Evolutionary conservation across 1,140 invertebrate species (phyloP).

Genomic region (Drosophila subobscura): DNA sequence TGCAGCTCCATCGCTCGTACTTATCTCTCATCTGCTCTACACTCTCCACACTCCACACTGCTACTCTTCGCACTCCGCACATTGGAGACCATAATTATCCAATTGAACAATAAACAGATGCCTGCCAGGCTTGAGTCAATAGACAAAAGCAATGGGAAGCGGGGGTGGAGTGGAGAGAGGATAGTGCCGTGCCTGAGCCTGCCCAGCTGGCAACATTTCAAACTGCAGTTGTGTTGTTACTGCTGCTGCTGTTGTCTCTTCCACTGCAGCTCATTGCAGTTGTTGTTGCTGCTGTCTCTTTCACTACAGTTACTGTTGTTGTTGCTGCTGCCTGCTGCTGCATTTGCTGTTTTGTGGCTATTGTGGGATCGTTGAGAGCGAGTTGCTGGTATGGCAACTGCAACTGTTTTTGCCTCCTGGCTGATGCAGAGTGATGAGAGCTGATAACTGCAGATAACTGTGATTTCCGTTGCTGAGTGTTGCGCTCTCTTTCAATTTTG

Average conservation of each 20-base stretch:
- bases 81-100: slow-evolving; percentile 73
- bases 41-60: slow-evolving; percentile 1
- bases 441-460: slow-evolving; percentile 1
- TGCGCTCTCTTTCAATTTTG: too few relatives aligned
- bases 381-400: slow-evolving; percentile 29
- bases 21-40: not conserved
- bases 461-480: not conserved
- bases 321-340: slow-evolving; percentile 37
- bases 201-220: slow-evolving; percentile 56
- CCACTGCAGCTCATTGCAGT: not conserved
- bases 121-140: slow-evolving; percentile 69
- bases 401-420: slow-evolving; percentile 18
- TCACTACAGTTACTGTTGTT: slow-evolving; percentile 39
- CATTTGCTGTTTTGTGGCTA: slow-evolving; percentile 40
- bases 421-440: slow-evolving; percentile 2
- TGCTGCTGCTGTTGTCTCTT: slow-evolving; percentile 17
- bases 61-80: slow-evolving; percentile 3
- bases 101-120: slow-evolving; percentile 81
- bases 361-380: slow-evolving; percentile 41
- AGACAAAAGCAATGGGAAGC: slow-evolving; percentile 52
- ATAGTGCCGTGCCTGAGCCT: slow-evolving; percentile 9
- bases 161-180: not conserved
- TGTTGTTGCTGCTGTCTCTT: slow-evolving; percentile 16
- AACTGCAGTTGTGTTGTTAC: slow-evolving; percentile 14
- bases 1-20: slow-evolving; percentile 4